Base-by-base conservation (phyloP, 1,140 invertebrate species). In the Ostrea edulis region DNA sequence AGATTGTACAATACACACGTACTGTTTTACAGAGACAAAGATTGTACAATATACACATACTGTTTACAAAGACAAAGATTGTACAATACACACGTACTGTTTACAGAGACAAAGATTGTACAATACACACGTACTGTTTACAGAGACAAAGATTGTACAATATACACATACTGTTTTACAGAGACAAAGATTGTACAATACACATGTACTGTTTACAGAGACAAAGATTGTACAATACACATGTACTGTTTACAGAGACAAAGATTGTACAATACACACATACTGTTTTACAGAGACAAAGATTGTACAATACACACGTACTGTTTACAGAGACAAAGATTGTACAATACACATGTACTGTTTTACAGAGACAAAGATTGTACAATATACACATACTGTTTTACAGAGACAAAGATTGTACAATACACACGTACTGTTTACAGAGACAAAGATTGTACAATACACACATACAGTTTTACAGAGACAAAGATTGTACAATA, bases 81-180 rank as follows among this genome's bases (percentile, higher is more conserved):
- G 7, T 62, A 62, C 17, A 2, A 3, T 58, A 62, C 3, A n/a
- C 17, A 62, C 0, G 3, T 62, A 5, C n/a, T 88, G 22, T 82
- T 87, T 89, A 55, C 87, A 92, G 92, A 89, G n/a, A 88, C 86
- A 53, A 93, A 92, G 88, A 90, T n/a, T n/a, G n/a, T 44, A 44
- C 35, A 5, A 62, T 62, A n/a, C 7, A 4, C 55, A 62, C 51
- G 20, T 83, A 0, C 9, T 52, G 11, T 3, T 29, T 52, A 22
- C 53, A 53, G 12, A 44, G 52, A 82, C 52, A 54, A n/a, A 51
- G 14, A 17, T 2, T n/a, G 7, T 62, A 62, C 17, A 2, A 3
- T 58, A 62, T n/a, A n/a, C 17, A 62, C 0, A 0, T 62, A 5
- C n/a, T 88, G 22, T 52, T 82, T 87, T 89, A 55, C 87, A 92